phyloP scores from a whole-genome alignment of 2,888 invertebrate species.

The Acrobeloides nanus region DNA sequence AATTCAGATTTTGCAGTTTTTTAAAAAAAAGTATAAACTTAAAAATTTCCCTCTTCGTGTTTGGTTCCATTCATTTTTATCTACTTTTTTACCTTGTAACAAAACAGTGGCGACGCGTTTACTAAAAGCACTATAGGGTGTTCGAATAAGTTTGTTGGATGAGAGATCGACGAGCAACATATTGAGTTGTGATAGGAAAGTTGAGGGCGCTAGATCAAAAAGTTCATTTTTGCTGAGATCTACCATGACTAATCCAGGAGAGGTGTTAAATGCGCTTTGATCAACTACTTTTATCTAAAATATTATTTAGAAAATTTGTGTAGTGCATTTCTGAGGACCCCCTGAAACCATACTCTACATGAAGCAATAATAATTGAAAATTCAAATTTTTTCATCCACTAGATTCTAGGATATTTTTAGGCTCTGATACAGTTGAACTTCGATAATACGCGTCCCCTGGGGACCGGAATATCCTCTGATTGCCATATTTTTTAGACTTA shows the following conservation, averaged over 20 bases:
- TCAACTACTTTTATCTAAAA: constrained; percentile 48
- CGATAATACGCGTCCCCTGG: too few species aligned
- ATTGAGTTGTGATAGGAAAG: constrained; percentile 50
- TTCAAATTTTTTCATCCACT: too few species aligned
- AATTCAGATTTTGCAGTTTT: too few species aligned
- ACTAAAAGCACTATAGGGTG: constrained; percentile 52
- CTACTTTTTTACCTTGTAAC: constrained; percentile 48
- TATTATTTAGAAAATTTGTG: too few species aligned
- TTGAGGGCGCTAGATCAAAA: constrained; percentile 38
- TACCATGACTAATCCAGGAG: constrained; percentile 47
- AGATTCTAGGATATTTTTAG: too few species aligned
- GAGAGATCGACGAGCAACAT: constrained; percentile 50
- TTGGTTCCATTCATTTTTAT: too few species aligned
- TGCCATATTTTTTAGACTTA: constrained; percentile 17
- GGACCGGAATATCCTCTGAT: background rate
- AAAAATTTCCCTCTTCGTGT: too few species aligned
- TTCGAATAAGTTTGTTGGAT: constrained; percentile 40
- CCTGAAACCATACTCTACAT: too few species aligned
- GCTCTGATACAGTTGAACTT: too few species aligned
- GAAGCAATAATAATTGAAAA: too few species aligned
- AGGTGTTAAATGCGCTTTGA: constrained; percentile 50
- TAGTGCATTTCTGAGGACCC: too few species aligned
- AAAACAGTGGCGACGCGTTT: constrained; percentile 49
- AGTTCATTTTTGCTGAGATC: constrained; percentile 49
- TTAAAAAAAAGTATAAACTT: background rate